Evolutionary conservation across 1,140 invertebrate genomes (phyloP), one percentile per base, ranked within the genome.

Genomic region (Globodera rostochiensis): DNA sequence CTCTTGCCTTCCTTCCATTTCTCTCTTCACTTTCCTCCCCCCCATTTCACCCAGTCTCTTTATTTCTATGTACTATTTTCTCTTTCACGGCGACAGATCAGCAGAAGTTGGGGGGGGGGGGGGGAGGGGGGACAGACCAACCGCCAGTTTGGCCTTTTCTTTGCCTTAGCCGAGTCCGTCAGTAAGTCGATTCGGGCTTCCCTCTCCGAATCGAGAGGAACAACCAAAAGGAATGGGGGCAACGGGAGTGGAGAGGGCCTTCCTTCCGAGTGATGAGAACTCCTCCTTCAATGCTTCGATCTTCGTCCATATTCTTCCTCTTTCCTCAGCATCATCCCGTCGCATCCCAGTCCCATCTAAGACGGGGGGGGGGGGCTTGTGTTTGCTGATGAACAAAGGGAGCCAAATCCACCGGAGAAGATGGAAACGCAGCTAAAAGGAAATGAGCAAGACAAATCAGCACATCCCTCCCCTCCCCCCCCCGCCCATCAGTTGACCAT

Each of bases 171-270:
- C 57, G 50, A 76, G 57, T 60, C 57, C 57, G 57, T 19, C 9
- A 60, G 57, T 60, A 60, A 60, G 57, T 60, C 57, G 57, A 60
- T 19, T 60, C 57, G 57, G 25, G 19, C 57, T 60, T 60, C 57
- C 57, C 69, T 9, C 11, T 71, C 69, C 69, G 69, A 71, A 71
- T 71, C 25, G 69, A 47, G 69, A 36, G 46, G 46, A 71, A 71
- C 25, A 47, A 19, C 66, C 46, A 71, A 71, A 47, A 47, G 25
- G 69, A 71, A 71, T 15, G 60, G 25, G 25, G 25, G 69, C 25
- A 25, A 71, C n/a, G n/a, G 21, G 69, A 71, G 25, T 47, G 46
- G 11, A 71, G 69, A 71, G 69, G 69, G 25, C 7, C 3, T 8
- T 21, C 69, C 69, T 6, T 25, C n/a, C 25, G 69, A 36, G 69